phyloP scores from a whole-genome alignment of 2,113 vertebrate species.

The Holacanthus passer region DNA sequence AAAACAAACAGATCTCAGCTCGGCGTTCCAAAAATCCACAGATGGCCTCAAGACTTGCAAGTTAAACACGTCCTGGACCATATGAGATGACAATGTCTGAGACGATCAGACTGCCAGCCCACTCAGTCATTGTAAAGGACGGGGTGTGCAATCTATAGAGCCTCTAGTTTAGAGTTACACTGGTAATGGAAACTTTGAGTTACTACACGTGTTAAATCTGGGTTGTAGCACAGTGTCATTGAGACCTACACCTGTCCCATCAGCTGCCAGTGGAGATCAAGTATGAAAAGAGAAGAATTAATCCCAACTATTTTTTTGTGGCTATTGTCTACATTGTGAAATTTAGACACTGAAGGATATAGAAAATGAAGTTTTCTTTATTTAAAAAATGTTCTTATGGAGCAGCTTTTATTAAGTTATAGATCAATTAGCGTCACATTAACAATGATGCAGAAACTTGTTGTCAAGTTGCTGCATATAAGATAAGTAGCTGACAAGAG shows the following conservation, averaged over 20 bases:
- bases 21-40: constrained; percentile 60
- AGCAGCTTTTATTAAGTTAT: neutral
- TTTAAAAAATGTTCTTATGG: neutral
- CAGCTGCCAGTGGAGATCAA: neutral
- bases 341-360: no score
- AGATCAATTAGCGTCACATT: neutral
- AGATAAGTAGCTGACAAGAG: no score
- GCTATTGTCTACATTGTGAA: no score
- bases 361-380: neutral
- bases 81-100: constrained; percentile 66
- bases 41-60: constrained; percentile 69
- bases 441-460: neutral
- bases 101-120: constrained; percentile 25
- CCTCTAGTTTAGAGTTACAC: neutral
- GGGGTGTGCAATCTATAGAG: constrained; percentile 13
- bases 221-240: neutral
- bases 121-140: constrained; percentile 26
- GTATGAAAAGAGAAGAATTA: constrained; percentile 28
- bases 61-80: constrained; percentile 68
- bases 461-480: no score
- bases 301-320: no score
- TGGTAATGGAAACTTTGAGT: neutral
- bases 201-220: neutral
- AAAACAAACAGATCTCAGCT: constrained; percentile 62
- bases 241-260: neutral